Conservation (phyloP, 1,140 invertebrate genomes). For the Galendromus occidentalis region DNA sequence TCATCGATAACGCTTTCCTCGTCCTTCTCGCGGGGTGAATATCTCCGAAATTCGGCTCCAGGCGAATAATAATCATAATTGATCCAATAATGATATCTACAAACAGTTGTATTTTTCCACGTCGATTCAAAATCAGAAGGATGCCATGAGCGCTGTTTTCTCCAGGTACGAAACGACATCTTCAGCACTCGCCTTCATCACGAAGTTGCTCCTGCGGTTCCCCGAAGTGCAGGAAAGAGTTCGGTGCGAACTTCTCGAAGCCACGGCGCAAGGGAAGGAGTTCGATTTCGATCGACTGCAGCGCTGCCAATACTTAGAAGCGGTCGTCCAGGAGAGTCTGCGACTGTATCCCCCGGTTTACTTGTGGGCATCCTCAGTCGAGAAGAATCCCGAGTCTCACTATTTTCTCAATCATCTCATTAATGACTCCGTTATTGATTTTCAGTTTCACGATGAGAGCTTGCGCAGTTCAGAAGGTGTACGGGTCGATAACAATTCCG, state of each 20-base stretch:
- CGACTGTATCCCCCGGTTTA: slow-evolving; percentile 1
- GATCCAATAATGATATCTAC: not conserved
- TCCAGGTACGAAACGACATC: slow-evolving; percentile 7
- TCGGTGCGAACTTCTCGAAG: not conserved
- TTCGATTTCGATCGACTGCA: slow-evolving; percentile 3
- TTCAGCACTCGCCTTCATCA: not conserved
- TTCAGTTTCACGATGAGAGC: slow-evolving; percentile 12
- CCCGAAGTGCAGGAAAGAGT: not conserved
- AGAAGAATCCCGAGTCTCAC: too few relatives aligned
- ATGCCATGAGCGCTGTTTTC: too few relatives aligned
- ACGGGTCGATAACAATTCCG: slow-evolving; percentile 19
- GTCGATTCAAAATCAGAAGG: too few relatives aligned
- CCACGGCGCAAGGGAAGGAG: not conserved
- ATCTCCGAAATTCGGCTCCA: not conserved
- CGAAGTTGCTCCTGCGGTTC: not conserved
- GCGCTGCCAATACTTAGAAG: not conserved
- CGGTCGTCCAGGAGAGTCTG: not conserved
- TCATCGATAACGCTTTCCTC: not conserved
- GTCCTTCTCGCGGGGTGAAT: not conserved
- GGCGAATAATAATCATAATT: not conserved
- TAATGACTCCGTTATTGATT: not conserved
- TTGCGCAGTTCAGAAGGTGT: not conserved
- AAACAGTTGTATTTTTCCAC: too few relatives aligned
- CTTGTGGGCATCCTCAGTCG: not conserved
- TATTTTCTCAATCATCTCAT: too few relatives aligned